A percentile compares a stretch with the other conserved stretches of the same genome.
Conservation (phyloP, 2,888 invertebrate species). For the Xestia c-nigrum region DNA sequence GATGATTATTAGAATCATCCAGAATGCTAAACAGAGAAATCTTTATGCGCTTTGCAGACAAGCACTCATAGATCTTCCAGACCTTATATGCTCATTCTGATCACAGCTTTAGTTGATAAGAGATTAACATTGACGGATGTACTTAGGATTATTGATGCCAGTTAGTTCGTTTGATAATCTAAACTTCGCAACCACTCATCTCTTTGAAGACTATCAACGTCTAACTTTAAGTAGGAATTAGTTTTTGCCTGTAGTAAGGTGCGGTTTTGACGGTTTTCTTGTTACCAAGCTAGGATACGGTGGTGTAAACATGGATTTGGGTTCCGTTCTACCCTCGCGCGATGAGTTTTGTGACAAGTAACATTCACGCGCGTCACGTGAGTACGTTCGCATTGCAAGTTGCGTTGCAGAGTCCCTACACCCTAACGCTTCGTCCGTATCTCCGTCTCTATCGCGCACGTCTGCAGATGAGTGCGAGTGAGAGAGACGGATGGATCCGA, state of each 20-base stretch:
- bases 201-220: slow-evolving; percentile 2
- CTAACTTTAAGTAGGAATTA: not conserved
- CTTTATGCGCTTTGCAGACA: not conserved
- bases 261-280: not conserved
- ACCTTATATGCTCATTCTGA: not conserved
- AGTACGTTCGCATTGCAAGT: too few relatives aligned
- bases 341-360: too few relatives aligned
- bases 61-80: not conserved
- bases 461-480: too few relatives aligned
- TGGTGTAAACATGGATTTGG: not conserved
- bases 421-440: too few relatives aligned
- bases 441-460: too few relatives aligned
- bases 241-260: not conserved
- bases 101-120: slow-evolving; percentile 14
- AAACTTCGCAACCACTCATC: not conserved
- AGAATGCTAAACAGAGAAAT: not conserved
- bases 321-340: not conserved
- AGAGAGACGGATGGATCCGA: too few relatives aligned
- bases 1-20: not conserved
- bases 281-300: too few relatives aligned
- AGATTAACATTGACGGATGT: slow-evolving; percentile 15
- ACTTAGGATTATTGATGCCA: slow-evolving; percentile 24
- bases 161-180: slow-evolving; percentile 20
- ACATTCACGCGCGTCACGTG: too few relatives aligned
- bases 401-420: too few relatives aligned